Evolutionary conservation across 2,888 invertebrate species (phyloP).

Genomic region (Emmelina monodactyla): DNA sequence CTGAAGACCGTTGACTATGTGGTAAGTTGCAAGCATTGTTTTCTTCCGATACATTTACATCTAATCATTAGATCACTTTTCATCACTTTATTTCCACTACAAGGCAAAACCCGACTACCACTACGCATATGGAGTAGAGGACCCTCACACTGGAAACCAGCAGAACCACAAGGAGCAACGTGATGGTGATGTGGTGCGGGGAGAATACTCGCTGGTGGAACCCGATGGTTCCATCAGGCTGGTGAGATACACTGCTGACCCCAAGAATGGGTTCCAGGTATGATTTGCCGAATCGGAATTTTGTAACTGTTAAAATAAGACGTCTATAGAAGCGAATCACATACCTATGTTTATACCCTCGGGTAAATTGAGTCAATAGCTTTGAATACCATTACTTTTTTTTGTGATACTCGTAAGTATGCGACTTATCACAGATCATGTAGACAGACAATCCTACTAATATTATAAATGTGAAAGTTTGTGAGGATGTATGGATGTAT

Average conservation of each 20-base stretch:
- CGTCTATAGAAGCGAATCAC: no score
- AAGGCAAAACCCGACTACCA: slow-evolving; percentile 80
- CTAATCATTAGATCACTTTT: neutral
- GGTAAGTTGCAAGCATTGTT: no score
- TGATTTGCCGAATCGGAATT: slow-evolving; percentile 11
- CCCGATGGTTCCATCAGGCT: slow-evolving; percentile 77
- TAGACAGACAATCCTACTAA: no score
- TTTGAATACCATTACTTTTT: no score
- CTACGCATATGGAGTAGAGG: slow-evolving; percentile 79
- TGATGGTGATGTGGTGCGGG: slow-evolving; percentile 75
- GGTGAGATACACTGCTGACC: slow-evolving; percentile 78
- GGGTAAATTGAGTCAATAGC: no score
- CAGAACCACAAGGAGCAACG: slow-evolving; percentile 77
- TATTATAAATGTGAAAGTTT: no score
- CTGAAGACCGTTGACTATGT: slow-evolving; percentile 72
- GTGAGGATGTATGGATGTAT: no score
- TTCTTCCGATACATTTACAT: no score
- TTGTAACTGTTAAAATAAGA: neutral
- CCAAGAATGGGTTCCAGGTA: slow-evolving; percentile 78
- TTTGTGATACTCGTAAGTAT: no score
- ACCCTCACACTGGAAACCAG: slow-evolving; percentile 74
- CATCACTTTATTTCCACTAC: slow-evolving; percentile 14
- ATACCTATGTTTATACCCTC: no score
- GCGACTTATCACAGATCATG: no score
- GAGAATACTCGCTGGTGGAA: slow-evolving; percentile 78